Evolutionary conservation across 2,113 vertebrate species (phyloP).

Genomic region (Apteryx owenii): DNA sequence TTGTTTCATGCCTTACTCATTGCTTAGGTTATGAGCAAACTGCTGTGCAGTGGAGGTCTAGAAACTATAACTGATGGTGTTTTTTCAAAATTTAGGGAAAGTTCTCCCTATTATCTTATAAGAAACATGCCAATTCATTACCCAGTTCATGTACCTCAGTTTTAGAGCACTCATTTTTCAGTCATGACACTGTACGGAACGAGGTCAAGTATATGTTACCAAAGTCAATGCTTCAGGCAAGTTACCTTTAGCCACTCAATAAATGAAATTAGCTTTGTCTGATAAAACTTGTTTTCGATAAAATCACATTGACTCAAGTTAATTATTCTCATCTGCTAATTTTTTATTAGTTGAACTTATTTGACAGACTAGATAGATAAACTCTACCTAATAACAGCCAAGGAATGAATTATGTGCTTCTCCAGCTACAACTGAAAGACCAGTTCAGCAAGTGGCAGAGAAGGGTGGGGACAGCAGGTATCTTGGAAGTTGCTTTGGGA

Average conservation of each 20-base stretch:
- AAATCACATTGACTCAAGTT: not conserved
- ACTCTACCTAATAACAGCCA: not conserved
- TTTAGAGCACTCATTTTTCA: not conserved
- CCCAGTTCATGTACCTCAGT: not conserved
- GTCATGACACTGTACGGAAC: not conserved
- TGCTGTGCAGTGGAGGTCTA: not conserved
- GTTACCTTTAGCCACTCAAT: not conserved
- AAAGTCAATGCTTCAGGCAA: not conserved
- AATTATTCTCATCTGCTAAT: not conserved
- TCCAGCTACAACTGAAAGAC: not conserved
- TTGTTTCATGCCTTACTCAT: not conserved
- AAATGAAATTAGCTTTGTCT: not conserved
- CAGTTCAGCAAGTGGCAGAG: not conserved
- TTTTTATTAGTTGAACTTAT: not conserved
- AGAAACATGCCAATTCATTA: not conserved
- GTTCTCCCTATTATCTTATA: not conserved
- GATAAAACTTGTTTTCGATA: slow-evolving; percentile 14
- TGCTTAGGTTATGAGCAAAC: not conserved
- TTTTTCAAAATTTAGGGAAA: not conserved
- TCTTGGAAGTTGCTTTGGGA: not conserved
- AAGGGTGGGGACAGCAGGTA: not conserved
- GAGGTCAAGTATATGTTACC: not conserved
- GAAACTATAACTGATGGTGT: not conserved
- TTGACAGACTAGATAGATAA: not conserved
- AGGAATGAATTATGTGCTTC: not conserved